These are phyloP conservation scores for Caenorhabditis parvicauda DNA, from an alignment of 2,888 invertebrate genomes.

Conservation along the genomic window DNA sequence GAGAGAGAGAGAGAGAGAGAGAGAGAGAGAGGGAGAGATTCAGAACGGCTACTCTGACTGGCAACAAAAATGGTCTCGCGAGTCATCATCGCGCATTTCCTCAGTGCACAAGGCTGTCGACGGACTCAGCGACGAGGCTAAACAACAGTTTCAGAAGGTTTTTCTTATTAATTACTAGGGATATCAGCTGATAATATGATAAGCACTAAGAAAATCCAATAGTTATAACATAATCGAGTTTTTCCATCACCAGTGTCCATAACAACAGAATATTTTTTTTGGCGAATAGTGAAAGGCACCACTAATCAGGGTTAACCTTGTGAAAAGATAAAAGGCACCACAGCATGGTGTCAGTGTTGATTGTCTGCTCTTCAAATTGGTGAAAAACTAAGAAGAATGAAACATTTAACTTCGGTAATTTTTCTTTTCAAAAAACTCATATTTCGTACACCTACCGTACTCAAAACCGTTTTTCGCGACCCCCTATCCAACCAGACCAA, in stretches of 20 bases:
- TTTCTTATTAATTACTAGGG: not conserved
- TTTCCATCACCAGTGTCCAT: too few species aligned
- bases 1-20: constrained; percentile 19
- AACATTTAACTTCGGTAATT: not conserved
- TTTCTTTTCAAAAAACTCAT: not conserved
- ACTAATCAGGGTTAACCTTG: too few species aligned
- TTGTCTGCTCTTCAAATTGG: not conserved
- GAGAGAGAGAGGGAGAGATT: constrained; percentile 18
- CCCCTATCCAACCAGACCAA: too few species aligned
- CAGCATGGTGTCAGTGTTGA: too few species aligned
- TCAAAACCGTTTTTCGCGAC: not conserved
- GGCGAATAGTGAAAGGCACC: too few species aligned
- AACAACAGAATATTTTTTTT: too few species aligned
- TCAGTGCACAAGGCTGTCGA: constrained; percentile 39
- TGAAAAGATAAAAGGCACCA: too few species aligned
- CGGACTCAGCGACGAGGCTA: constrained; percentile 35
- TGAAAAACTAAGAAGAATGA: not conserved
- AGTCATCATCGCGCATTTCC: too few species aligned
- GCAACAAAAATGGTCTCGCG: too few species aligned
- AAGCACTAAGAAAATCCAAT: not conserved
- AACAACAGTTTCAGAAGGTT: constrained; percentile 42
- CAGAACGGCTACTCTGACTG: too few species aligned
- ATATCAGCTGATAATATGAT: not conserved
- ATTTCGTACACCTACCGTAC: not conserved
- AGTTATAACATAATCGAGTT: too few species aligned